Conservation (phyloP, 2,888 invertebrate species). For the Phortica okadai region DNA sequence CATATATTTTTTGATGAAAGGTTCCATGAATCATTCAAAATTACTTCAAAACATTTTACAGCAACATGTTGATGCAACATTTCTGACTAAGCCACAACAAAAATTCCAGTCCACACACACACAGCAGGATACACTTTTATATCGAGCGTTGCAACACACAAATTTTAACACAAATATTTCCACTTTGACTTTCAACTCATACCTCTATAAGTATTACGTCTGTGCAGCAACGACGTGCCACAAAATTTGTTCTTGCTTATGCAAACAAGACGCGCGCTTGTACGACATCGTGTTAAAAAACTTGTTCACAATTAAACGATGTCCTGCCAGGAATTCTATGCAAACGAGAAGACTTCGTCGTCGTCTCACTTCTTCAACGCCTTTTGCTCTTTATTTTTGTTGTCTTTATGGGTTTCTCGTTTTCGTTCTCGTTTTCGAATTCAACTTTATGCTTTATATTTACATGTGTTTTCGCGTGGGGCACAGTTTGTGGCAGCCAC, state of each 20-base stretch:
- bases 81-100: background rate
- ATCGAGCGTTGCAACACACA: constrained; percentile 1
- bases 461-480: constrained; percentile 45
- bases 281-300: constrained; percentile 75
- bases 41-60: background rate
- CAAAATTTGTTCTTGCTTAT: constrained; percentile 47
- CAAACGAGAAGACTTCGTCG: constrained; percentile 33
- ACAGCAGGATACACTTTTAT: constrained; percentile 7
- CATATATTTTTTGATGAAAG: no score
- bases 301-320: constrained; percentile 76
- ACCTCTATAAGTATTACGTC: background rate
- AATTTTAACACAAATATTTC: background rate
- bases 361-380: no score
- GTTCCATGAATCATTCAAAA: no score
- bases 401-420: constrained; percentile 22
- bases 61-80: constrained; percentile 18
- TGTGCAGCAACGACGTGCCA: background rate
- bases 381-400: background rate
- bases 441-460: constrained; percentile 31
- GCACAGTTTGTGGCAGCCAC: constrained; percentile 29
- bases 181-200: background rate
- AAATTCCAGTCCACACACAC: constrained; percentile 1
- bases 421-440: background rate
- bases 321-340: constrained; percentile 70
- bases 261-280: constrained; percentile 64